Percentiles rank a stretch among this genome's conserved stretches.
Evolutionary conservation across 1,140 invertebrate species (phyloP).

Genomic region (Ceratitis capitata): DNA sequence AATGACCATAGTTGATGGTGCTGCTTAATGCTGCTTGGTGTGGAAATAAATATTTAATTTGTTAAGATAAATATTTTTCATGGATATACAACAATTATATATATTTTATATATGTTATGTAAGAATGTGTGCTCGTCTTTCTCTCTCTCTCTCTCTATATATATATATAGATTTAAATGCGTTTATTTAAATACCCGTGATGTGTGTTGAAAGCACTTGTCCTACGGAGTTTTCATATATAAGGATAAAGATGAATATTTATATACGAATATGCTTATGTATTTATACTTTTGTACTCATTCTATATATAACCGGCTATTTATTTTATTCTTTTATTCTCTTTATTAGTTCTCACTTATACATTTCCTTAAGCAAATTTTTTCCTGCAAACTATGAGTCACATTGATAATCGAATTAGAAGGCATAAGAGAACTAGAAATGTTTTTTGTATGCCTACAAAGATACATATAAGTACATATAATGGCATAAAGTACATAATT

Average conservation of each 20-base stretch:
- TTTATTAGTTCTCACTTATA: too few relatives aligned
- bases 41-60: slow-evolving; percentile 24
- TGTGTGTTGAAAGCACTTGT: not conserved
- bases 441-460: too few relatives aligned
- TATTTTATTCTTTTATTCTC: too few relatives aligned
- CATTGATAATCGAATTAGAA: not conserved
- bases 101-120: not conserved
- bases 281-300: too few relatives aligned
- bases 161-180: not conserved
- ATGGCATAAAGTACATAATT: too few relatives aligned
- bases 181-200: not conserved
- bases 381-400: not conserved
- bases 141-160: too few relatives aligned
- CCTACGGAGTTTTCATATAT: not conserved
- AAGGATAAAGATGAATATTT: not conserved
- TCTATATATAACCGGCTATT: too few relatives aligned
- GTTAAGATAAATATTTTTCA: not conserved
- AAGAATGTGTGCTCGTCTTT: too few relatives aligned
- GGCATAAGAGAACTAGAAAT: too few relatives aligned
- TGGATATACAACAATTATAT: too few relatives aligned
- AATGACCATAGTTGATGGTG: not conserved
- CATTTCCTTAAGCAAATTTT: too few relatives aligned
- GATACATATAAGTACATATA: not conserved
- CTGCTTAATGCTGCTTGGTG: not conserved
- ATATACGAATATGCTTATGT: not conserved